Conservation (phyloP, 1,140 invertebrate species). For the Philopotamus ludificatus region DNA sequence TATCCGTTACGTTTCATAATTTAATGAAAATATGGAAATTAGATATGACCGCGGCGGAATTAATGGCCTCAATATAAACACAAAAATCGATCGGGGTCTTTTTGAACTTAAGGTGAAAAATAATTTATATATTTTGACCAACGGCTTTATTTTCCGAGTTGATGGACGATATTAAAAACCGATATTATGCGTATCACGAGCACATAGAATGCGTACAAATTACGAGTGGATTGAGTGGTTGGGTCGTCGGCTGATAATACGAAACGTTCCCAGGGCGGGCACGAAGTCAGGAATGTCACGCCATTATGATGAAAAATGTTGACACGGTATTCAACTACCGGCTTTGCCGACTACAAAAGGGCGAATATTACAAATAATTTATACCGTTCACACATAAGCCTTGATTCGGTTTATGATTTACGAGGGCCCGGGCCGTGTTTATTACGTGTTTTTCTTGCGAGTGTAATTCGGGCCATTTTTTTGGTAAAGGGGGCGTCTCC, state of each 20-base stretch:
- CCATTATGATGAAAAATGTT: slow-evolving; percentile 27
- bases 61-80: too few species aligned
- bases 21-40: too few species aligned
- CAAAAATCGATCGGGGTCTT: too few species aligned
- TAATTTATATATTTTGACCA: too few species aligned
- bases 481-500: background rate
- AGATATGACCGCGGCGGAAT: too few species aligned
- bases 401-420: slow-evolving; percentile 14
- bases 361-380: slow-evolving; percentile 30
- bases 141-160: too few species aligned
- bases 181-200: too few species aligned
- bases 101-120: too few species aligned
- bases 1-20: too few species aligned
- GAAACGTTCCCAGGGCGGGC: background rate
- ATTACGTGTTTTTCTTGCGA: slow-evolving; percentile 1
- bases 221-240: background rate
- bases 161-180: too few species aligned
- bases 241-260: background rate
- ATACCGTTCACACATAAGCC: slow-evolving; percentile 6
- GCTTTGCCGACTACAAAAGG: slow-evolving; percentile 24
- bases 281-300: slow-evolving; percentile 13
- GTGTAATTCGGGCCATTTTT: background rate
- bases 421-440: slow-evolving; percentile 1
- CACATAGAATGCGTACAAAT: too few species aligned
- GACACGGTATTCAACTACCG: slow-evolving; percentile 25